These are phyloP conservation scores for Apistogramma diplotaenia DNA, from an alignment of 2,113 vertebrate species.

Conservation along the genomic window DNA sequence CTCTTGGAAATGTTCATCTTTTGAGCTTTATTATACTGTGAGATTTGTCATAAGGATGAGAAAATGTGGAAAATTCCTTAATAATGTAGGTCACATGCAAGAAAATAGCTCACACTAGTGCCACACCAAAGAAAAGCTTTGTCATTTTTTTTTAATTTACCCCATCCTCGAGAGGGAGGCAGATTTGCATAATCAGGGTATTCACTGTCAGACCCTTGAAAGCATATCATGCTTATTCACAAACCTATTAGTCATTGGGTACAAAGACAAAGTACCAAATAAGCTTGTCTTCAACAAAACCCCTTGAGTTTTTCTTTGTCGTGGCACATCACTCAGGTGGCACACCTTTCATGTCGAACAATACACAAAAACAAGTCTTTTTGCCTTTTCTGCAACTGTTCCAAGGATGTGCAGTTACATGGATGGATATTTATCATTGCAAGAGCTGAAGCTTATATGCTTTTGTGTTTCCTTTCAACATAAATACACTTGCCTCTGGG, in stretches of 20 bases:
- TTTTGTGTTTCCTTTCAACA: conserved; percentile 52
- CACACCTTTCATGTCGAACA: conserved; percentile 5
- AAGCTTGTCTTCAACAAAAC: conserved; percentile 41
- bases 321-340: conserved; percentile 16
- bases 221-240: conserved; percentile 63
- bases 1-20: background rate
- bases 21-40: conserved; percentile 14
- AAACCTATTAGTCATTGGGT: conserved; percentile 51
- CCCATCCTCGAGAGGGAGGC: conserved; percentile 28
- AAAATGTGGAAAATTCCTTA: conserved; percentile 39
- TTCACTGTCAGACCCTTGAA: conserved; percentile 67
- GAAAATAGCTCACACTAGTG: conserved; percentile 10
- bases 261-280: conserved; percentile 54
- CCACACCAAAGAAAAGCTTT: conserved; percentile 48
- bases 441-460: conserved; percentile 16
- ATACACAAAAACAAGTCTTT: background rate
- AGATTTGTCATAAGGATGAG: conserved; percentile 35
- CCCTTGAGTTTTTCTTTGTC: conserved; percentile 30
- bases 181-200: conserved; percentile 66
- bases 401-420: background rate
- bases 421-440: conserved; percentile 24
- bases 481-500: conserved; percentile 60
- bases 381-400: background rate
- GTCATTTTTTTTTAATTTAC: conserved; percentile 50
- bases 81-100: conserved; percentile 57